Percentiles rank a stretch among this genome's conserved stretches.
These are phyloP conservation scores for Ceratotherium simum DNA, from an alignment of 2,113 vertebrate species.

Conservation along the genomic window DNA sequence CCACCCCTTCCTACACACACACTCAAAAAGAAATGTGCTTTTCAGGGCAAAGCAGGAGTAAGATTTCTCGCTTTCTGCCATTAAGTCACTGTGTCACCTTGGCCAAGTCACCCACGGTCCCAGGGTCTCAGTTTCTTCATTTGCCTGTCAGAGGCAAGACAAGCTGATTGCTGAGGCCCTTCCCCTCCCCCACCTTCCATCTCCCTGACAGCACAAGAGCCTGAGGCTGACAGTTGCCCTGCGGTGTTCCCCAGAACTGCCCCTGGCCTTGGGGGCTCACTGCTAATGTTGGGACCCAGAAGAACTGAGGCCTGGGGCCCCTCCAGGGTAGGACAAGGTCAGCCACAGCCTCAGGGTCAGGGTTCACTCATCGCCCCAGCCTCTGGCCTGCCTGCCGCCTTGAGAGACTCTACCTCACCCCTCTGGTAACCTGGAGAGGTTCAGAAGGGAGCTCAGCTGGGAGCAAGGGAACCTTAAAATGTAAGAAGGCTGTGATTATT, in stretches of 20 bases:
- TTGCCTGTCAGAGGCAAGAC: background rate
- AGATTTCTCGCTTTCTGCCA: background rate
- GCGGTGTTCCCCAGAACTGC: background rate
- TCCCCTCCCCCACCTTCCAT: background rate
- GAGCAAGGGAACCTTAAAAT: background rate
- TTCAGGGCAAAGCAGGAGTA: constrained; percentile 50
- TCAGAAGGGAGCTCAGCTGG: background rate
- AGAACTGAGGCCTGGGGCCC: background rate
- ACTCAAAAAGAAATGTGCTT: constrained; percentile 32
- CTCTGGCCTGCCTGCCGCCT: background rate
- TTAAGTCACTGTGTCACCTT: background rate
- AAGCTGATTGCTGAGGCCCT: background rate
- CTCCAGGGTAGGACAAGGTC: background rate
- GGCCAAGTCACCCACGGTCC: background rate
- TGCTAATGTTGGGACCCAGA: background rate
- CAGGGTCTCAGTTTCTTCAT: background rate
- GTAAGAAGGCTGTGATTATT: constrained; percentile 3
- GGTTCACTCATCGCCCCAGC: background rate
- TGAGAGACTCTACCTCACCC: background rate
- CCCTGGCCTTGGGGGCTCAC: background rate
- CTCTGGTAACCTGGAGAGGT: background rate
- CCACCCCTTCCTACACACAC: background rate
- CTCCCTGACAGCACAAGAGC: background rate
- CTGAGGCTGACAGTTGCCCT: background rate
- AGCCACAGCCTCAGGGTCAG: background rate